Evolutionary conservation across 1,140 invertebrate species (phyloP), one percentile per base, ranked within the genome.

Genomic region (Cotesia vestalis): DNA sequence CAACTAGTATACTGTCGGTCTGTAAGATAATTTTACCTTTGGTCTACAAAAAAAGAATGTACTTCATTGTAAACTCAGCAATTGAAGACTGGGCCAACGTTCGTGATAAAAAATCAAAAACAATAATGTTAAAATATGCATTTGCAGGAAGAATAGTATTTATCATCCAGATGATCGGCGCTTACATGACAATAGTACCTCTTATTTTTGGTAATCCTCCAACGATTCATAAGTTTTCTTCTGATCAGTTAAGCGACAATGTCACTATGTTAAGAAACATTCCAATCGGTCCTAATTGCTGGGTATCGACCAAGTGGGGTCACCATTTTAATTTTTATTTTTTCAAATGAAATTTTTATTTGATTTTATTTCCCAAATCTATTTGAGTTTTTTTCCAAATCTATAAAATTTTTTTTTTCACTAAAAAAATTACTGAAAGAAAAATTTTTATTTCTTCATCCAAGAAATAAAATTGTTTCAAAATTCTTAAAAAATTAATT

Each of bases 261-360:
- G 53, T 12, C 0, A n/a, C 67, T 51, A 3, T 36, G 9, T 60
- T 60, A 1, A 60, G 74, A n/a, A 67, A 68, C 51, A 69, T 75
- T 57, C 71, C 74, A 35, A 73, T 73, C 38, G 71, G 74, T 4
- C 71, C 71, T 1, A 46, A 52, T 38, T 75, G 74, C 38, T 75
- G 71, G 71, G n/a, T 73, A 34, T 53, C 71, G 14, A 3, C 62
- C 2, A 35, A 17, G 17, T 17, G 17, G 17, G 17, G 17, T 17
- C 17, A 17, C 17, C 17, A 17, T 17, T 17, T 17, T 17, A 17
- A 17, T 17, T 17, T 17, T 17, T 17, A 17, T 17, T 17, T 17
- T 17, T 17, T 17, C 17, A 17, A 17, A 17, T 1, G 17, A 17
- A 17, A 17, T 17, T 17, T 17, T 17, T 17, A 17, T 17, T 17